phyloP scores from a whole-genome alignment of 2,888 invertebrate genomes.

The Drosophila neoperkinsi region DNA sequence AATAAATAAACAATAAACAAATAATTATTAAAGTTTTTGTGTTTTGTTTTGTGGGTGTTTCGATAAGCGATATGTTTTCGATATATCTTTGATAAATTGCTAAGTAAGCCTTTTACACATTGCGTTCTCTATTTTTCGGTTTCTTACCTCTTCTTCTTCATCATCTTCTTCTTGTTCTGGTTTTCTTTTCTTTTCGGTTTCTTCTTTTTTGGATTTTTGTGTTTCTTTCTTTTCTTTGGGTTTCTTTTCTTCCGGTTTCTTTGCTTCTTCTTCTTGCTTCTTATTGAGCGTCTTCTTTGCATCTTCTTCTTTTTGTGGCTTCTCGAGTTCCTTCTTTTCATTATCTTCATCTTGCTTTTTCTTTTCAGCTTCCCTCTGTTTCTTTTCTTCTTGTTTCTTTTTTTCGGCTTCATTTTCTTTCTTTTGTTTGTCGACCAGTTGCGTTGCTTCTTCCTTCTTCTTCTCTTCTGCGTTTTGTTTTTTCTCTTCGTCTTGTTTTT shows the following conservation, averaged over 20 bases:
- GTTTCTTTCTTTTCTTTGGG: not conserved
- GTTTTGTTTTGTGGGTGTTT: not conserved
- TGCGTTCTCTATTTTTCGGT: not conserved
- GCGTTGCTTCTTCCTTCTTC: not conserved
- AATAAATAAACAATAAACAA: not conserved
- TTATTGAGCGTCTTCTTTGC: not conserved
- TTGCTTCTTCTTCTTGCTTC: not conserved
- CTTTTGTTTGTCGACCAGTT: not conserved
- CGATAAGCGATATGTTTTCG: not conserved
- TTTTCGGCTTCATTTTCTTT: slow-evolving; percentile 12
- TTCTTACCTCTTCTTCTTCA: slow-evolving; percentile 2
- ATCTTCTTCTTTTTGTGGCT: not conserved
- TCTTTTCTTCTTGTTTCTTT: slow-evolving; percentile 46
- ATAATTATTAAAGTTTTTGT: not conserved
- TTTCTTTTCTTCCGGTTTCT: not conserved
- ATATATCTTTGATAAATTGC: not conserved
- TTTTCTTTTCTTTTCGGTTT: not conserved
- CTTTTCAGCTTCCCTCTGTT: slow-evolving; percentile 45
- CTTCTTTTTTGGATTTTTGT: not conserved
- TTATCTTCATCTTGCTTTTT: not conserved
- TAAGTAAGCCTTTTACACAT: not conserved
- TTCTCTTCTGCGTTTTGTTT: slow-evolving; percentile 49
- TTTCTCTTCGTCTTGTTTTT: slow-evolving; percentile 12
- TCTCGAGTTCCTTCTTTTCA: not conserved
- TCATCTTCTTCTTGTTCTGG: not conserved